Base-by-base conservation (phyloP, 2,888 invertebrate species). In the Adineta ricciae region DNA sequence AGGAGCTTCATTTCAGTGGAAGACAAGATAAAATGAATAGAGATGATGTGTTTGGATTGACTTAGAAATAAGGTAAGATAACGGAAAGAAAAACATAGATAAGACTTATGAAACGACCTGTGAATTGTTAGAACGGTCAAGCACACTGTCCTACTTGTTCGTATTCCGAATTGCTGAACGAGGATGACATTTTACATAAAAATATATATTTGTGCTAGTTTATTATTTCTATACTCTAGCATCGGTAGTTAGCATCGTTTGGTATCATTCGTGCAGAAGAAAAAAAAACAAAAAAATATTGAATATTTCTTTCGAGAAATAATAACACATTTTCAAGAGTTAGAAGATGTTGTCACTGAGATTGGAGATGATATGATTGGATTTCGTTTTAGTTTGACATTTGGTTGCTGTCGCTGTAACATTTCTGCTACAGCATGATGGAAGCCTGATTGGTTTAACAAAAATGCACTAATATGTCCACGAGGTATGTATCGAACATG, bases 391-490 rank as follows among this genome's bases (percentile, higher is more conserved):
- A 64, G 32, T 64, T 32, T 64, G 3, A 64, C 27, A 64, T 64
- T 16, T n/a, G 78, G 41, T 78, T 78, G 24, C 41, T 78, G 78
- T 41, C n/a, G 24, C 41, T 78, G 41, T 41, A 78, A 41, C 78
- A 78, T 78, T 78, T 78, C 78, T 24, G 41, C 78, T 41, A 41
- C 14, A 38, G 78, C 78, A 41, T 78, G 24, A 8, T 78, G 78
- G 49, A 85, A 85, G 8, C 27, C 49, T 24, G 52, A 46, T 50
- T 83, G 56, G 50, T 83, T 73, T 8, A 85, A 49, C 38, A 85
- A n/a, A 78, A 85, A 85, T 3, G 78, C 85, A 36, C 78, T 83
- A 3, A 85, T 52, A 82, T 85, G 85, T n/a, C 85, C 85, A 73
- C 36, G 78, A 11, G 83, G 56, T 41, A 85, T 84, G 52, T 84